Evolutionary conservation across 2,888 invertebrate species (phyloP).

Genomic region (Harmothoe impar): DNA sequence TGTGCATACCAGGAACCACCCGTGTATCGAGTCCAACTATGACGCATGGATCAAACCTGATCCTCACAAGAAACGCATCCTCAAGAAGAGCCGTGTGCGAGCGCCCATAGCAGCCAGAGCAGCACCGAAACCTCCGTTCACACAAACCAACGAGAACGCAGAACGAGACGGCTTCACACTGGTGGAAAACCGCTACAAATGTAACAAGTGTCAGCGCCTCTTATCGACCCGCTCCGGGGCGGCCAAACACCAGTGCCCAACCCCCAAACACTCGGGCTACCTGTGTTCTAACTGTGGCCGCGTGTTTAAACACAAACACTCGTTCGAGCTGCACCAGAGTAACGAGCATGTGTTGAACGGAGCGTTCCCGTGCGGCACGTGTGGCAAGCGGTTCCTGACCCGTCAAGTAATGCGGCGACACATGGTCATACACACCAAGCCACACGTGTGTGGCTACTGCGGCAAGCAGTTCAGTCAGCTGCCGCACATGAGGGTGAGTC

Average conservation of each 20-base stretch:
- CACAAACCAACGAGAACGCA: not conserved
- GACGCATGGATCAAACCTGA: not conserved
- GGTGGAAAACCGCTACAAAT: not conserved
- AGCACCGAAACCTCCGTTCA: not conserved
- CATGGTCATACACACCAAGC: not conserved
- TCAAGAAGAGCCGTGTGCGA: not conserved
- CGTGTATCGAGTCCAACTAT: not conserved
- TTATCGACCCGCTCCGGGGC: not conserved
- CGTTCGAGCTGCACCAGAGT: not conserved
- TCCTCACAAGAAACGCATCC: not conserved
- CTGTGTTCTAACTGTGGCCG: not conserved
- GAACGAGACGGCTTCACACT: not conserved
- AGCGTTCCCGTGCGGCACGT: not conserved
- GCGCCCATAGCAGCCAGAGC: too few species aligned
- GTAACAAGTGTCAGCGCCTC: not conserved
- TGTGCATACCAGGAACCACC: not conserved
- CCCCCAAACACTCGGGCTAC: not conserved
- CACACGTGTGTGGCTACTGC: not conserved
- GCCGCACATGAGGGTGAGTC: not conserved
- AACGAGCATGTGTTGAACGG: not conserved
- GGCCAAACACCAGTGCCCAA: not conserved
- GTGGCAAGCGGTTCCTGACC: not conserved
- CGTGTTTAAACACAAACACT: not conserved
- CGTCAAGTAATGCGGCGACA: not conserved
- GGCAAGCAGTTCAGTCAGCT: not conserved